Evolutionary conservation across 2,797 vertebrate species (phyloP).

Genomic region (Alosa sapidissima): DNA sequence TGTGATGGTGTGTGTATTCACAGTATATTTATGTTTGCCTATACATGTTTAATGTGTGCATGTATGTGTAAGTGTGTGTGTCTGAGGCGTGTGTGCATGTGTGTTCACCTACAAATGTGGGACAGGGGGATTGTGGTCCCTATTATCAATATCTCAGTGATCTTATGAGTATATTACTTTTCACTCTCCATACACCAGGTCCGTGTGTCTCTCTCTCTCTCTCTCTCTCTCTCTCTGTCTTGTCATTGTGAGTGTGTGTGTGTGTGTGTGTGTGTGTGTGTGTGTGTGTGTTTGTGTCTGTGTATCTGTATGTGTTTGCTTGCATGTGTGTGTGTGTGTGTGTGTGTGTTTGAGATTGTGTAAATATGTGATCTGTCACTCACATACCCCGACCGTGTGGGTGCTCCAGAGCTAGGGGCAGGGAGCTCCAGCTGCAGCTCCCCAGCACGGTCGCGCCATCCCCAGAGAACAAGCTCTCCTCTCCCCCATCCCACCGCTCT

Average conservation of each 20-base stretch:
- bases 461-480: not conserved
- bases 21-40: not conserved
- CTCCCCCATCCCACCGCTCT: not conserved
- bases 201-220: not conserved
- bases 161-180: not conserved
- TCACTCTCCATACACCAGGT: not conserved
- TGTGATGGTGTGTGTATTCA: constrained; percentile 40
- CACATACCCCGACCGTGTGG: constrained; percentile 34
- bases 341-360: constrained; percentile 35
- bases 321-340: not conserved
- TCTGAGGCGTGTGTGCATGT: constrained; percentile 34
- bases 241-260: not conserved
- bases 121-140: not conserved
- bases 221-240: not conserved
- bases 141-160: not conserved
- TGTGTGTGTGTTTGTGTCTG: not conserved
- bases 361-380: constrained; percentile 42
- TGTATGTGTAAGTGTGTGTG: constrained; percentile 30
- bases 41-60: not conserved
- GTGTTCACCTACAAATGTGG: constrained; percentile 22
- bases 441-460: not conserved
- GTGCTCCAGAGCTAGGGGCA: constrained; percentile 29
- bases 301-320: not conserved
- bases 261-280: constrained; percentile 18
- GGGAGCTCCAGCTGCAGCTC: not conserved